These are phyloP conservation scores for Galerucella pusilla DNA, from an alignment of 2,888 invertebrate species.

Conservation along the genomic window DNA sequence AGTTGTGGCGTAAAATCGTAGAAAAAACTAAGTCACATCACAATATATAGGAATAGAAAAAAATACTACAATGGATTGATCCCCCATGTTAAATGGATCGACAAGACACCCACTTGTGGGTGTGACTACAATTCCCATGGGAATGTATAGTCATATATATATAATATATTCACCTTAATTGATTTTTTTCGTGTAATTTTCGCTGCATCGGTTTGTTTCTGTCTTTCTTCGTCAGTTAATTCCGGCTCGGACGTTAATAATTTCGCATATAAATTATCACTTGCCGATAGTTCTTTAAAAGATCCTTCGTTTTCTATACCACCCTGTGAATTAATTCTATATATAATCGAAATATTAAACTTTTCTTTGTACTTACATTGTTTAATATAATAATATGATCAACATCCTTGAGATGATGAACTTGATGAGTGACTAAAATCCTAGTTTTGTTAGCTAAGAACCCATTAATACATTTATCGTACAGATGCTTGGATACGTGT, in stretches of 20 bases:
- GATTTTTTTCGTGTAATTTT: conserved; percentile 59
- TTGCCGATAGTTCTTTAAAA: conserved; percentile 63
- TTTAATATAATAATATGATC: conserved; percentile 75
- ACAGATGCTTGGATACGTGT: conserved; percentile 81
- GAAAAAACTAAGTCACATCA: no score
- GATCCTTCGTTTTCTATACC: conserved; percentile 66
- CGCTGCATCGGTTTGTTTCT: conserved; percentile 49
- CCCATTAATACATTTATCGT: conserved; percentile 80
- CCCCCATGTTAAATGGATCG: no score
- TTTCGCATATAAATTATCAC: conserved; percentile 67
- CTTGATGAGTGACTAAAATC: conserved; percentile 87
- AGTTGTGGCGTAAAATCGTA: no score
- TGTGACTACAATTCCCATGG: no score
- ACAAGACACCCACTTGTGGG: no score
- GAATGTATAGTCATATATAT: no score
- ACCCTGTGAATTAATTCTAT: conserved; percentile 58
- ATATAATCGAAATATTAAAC: background rate
- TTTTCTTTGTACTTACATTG: conserved; percentile 65
- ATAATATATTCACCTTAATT: no score
- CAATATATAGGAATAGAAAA: no score
- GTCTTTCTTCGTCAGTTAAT: conserved; percentile 59
- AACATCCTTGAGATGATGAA: conserved; percentile 80
- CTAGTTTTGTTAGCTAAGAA: conserved; percentile 76
- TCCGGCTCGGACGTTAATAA: conserved; percentile 64
- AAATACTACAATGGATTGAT: no score